Base-by-base conservation (phyloP, 1,140 invertebrate genomes). In the Platorchestia sp. region DNA sequence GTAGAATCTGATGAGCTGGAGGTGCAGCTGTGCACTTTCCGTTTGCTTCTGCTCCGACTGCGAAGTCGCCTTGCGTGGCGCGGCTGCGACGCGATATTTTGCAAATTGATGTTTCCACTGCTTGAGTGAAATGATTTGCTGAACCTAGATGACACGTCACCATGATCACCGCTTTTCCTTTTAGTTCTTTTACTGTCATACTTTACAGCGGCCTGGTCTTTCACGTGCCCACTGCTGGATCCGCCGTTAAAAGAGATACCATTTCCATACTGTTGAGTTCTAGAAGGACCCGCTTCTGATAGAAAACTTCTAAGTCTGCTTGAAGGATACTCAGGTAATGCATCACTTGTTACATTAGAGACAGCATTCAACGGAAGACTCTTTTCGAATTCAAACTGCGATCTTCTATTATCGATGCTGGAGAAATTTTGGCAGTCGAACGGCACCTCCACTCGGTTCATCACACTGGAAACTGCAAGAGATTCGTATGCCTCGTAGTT, bases 1-100 rank as follows among this genome's bases (percentile, higher is more conserved):
- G 91, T 93, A 6, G 91, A 45, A 44, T 93, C 91, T n/a, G 91
- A 93, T 40, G 91, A 93, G 47, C 91, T 93, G 10, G 91, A 93
- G 40, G 91, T 93, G 91, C 91, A 93, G 45, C 91, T 93, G 45
- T 93, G 91, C 1, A 93, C 91, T 93, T 93, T 93, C 91, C 91
- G 43, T 45, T 47, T 93, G 45, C 91, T 93, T 45, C 91, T 45
- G 91, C 91, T 93, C 40, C 91, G 91, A 45, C 45, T 93, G 43
- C 91, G 91, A 40, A 93, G 91, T 40, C 44, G 45, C 40, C 87
- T 89, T 14, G 87, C 16, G 41, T 36, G 91, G 3, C 45, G 43
- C 14, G 41, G 91, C 40, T 47, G 43, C 43, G 41, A 40, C 7
- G 45, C 40, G 47, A 16, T 93, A 45, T 93, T 93, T 93, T 93